Evolutionary conservation across 1,140 invertebrate species (phyloP).

Genomic region (Aphaenogaster rudis): DNA sequence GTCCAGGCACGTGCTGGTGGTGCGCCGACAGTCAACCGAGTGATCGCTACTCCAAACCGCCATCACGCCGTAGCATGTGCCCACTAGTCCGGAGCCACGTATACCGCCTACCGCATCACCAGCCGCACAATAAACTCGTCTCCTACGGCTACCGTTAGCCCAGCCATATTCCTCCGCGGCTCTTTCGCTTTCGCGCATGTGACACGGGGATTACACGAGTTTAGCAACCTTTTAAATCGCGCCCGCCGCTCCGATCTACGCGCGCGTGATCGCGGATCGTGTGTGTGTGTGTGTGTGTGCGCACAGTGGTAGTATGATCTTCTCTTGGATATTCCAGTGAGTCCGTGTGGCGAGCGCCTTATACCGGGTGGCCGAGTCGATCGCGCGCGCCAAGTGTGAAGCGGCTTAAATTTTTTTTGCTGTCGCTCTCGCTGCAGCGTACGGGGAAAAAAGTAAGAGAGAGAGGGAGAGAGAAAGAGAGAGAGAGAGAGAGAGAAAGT

Average conservation of each 20-base stretch:
- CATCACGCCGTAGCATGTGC: conserved; percentile 82
- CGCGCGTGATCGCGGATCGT: neutral
- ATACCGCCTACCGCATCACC: conserved; percentile 80
- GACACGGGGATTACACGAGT: neutral
- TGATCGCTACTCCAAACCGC: conserved; percentile 36
- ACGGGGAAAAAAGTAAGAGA: neutral
- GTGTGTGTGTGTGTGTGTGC: neutral
- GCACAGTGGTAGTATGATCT: conserved; percentile 77
- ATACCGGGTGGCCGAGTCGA: conserved; percentile 62
- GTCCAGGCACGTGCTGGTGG: neutral
- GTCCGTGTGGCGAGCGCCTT: conserved; percentile 44
- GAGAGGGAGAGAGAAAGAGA: conserved; percentile 18
- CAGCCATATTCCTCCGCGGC: conserved; percentile 1
- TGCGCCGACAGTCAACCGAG: neutral
- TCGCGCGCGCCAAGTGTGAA: conserved; percentile 48
- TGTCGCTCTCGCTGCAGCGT: conserved; percentile 10
- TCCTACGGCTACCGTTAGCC: conserved; percentile 84
- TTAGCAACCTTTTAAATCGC: neutral
- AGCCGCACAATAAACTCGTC: conserved; percentile 81
- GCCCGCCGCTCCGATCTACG: neutral
- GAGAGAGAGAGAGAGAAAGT: conserved; percentile 58
- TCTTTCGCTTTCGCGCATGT: neutral
- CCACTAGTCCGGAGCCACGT: conserved; percentile 79
- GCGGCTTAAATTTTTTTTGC: conserved; percentile 13
- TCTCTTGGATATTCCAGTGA: conserved; percentile 81